Evolutionary conservation across 2,888 invertebrate genomes (phyloP), one percentile per base, ranked within the genome.

Genomic region (Drosophila atripex): DNA sequence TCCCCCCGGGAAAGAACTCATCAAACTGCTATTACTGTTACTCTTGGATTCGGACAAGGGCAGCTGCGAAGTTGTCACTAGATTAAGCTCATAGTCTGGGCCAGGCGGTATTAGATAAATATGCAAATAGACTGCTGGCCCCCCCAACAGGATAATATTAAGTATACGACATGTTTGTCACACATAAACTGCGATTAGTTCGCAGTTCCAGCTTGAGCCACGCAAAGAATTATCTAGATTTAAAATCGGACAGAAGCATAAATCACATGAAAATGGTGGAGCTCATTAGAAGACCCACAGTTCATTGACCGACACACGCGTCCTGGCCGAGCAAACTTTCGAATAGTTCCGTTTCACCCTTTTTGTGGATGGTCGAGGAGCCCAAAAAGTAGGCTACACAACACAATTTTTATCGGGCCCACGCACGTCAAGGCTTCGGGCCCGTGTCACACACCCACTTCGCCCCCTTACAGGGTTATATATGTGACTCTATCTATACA

Each of bases 61-160:
- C 64, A 57, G 41, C 49, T 25, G 54, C 54, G 65, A 54, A 73
- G 72, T 72, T 86, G 82, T 53, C 83, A 83, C 83, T 78, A 75
- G 77, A 71, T 70, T 71, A 63, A 55, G 43, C 71, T 69, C 25
- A n/a, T 18, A 35, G 30, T 23, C 64, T 7, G 21, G 73, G 45
- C 52, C 73, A 72, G 84, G 73, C 58, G 55, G 80, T 57, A 76
- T 79, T 83, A 79, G 78, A 80, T 88, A 86, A 76, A 85, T 86
- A 85, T 85, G 84, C 84, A 85, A 85, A 85, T 88, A 64, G 66
- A 74, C 68, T 75, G 83, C 71, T 71, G 76, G 66, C n/a, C 35
- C n/a, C n/a, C 35, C 35, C 7, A 35, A 61, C 64, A 54, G 52
- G 35, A 41, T 43, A 35, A 59, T 54, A 69, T 68, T 77, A 76